These are phyloP conservation scores for Stramonita haemastoma DNA, from an alignment of 2,888 invertebrate genomes.

Conservation along the genomic window DNA sequence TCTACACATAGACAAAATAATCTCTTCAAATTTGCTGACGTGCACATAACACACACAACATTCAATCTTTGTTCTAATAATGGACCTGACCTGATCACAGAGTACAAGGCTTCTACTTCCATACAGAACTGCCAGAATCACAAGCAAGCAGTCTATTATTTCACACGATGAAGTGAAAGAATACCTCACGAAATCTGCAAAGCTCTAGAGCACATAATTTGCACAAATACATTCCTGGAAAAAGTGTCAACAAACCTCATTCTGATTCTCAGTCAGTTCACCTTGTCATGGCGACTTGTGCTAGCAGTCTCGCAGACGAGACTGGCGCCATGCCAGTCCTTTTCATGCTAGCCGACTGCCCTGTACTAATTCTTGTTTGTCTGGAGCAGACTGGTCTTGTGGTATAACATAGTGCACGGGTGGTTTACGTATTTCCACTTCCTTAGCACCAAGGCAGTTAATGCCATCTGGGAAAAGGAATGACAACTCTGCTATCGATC, in stretches of 20 bases:
- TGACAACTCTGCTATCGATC: not conserved
- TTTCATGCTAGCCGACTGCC: constrained; percentile 13
- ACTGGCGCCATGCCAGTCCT: constrained; percentile 40
- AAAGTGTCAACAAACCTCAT: constrained; percentile 4
- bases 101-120: too few species aligned
- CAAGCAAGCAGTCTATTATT: too few species aligned
- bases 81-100: too few species aligned
- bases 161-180: too few species aligned
- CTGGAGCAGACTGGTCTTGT: not conserved
- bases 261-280: constrained; percentile 7
- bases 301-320: constrained; percentile 25
- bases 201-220: too few species aligned
- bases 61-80: too few species aligned
- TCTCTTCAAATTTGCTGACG: too few species aligned
- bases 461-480: constrained; percentile 31
- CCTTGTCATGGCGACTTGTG: constrained; percentile 36
- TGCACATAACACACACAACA: too few species aligned
- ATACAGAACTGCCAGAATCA: too few species aligned
- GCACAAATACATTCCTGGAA: not conserved
- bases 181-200: not conserved
- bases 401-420: constrained; percentile 8
- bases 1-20: too few species aligned
- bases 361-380: constrained; percentile 8
- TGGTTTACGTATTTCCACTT: constrained; percentile 36
- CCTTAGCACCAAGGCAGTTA: constrained; percentile 38